Evolutionary conservation across 37 sponge, comb jelly and placozoan species (phyloP), one percentile per base, ranked within the genome.

Genomic region (Spongilla lacustris): DNA sequence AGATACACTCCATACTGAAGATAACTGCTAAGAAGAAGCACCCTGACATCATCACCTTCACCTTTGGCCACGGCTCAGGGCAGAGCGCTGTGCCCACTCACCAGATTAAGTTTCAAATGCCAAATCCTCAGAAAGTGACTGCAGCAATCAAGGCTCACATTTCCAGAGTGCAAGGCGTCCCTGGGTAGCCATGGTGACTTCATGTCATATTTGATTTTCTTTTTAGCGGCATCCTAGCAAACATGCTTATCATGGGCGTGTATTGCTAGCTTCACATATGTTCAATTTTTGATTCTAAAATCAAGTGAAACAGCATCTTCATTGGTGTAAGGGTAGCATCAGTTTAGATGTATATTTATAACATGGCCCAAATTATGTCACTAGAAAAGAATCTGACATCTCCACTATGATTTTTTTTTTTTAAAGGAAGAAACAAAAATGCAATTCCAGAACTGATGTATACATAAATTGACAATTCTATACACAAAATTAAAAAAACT

Each of bases 11-110:
- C 66, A 74, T 96, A 19, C 79, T 94, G 76, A 96, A 93, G 80
- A 96, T 96, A 75, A 96, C 98, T 25, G 91, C 96, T 34, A 98
- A 98, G 85, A 95, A 95, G 87, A 91, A 92, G 80, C 83, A 95
- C 27, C 96, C 96, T 1, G 96, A 98, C 68, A 74, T 95, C 66
- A 92, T 98, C 78, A 96, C 98, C 17, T 95, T 98, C 89, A 93
- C 87, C 81, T 94, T 93, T 81, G 95, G 95, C 2, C 74, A 71
- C 11, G 76, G 71, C 1, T 48, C 48, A 0, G 85, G 77, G 24
- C 89, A 89, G 25, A 81, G 83, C 0, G 48, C 33, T 0, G 86
- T 88, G 36, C 19, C 90, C 49, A 92, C 89, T 3, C 58, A 81
- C 24, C 89, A 78, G 74, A 81, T 86, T 34, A 82, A 90, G 38